A percentile compares a stretch with the other conserved stretches of the same genome.
Evolutionary conservation across 2,113 vertebrate species (phyloP).

Genomic region (Gobius niger): DNA sequence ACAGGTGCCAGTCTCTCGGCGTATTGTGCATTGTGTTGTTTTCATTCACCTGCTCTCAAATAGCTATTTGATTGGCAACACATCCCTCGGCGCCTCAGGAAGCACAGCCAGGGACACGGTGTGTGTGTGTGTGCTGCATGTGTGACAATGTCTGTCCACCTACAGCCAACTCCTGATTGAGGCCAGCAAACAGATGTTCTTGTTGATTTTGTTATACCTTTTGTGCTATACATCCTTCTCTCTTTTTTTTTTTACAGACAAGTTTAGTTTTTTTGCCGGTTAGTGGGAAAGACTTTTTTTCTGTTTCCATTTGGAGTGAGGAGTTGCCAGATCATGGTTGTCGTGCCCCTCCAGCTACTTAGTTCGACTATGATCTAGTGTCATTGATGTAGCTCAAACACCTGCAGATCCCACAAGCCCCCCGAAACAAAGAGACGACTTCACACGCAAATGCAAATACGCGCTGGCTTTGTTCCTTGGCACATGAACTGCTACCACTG

Average conservation of each 20-base stretch:
- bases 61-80: slow-evolving; percentile 68
- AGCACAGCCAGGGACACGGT: slow-evolving; percentile 67
- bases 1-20: slow-evolving; percentile 36
- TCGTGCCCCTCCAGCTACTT: slow-evolving; percentile 60
- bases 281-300: slow-evolving; percentile 59
- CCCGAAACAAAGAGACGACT: slow-evolving; percentile 40
- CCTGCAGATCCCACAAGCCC: slow-evolving; percentile 53
- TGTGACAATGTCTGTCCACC: slow-evolving; percentile 44
- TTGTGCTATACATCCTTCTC: slow-evolving; percentile 47
- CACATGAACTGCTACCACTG: slow-evolving; percentile 21
- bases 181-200: slow-evolving; percentile 70
- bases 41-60: slow-evolving; percentile 63
- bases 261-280: slow-evolving; percentile 51
- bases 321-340: slow-evolving; percentile 59
- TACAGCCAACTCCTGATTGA: slow-evolving; percentile 64
- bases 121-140: slow-evolving; percentile 63
- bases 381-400: slow-evolving; percentile 64
- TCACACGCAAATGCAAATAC: slow-evolving; percentile 34
- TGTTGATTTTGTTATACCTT: slow-evolving; percentile 52
- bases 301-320: slow-evolving; percentile 42
- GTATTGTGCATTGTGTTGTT: slow-evolving; percentile 66
- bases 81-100: slow-evolving; percentile 62
- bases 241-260: slow-evolving; percentile 20
- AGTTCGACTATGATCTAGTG: slow-evolving; percentile 58
- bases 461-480: slow-evolving; percentile 16